Conservation (phyloP, 2,113 vertebrate genomes). For the Tenrec ecaudatus region DNA sequence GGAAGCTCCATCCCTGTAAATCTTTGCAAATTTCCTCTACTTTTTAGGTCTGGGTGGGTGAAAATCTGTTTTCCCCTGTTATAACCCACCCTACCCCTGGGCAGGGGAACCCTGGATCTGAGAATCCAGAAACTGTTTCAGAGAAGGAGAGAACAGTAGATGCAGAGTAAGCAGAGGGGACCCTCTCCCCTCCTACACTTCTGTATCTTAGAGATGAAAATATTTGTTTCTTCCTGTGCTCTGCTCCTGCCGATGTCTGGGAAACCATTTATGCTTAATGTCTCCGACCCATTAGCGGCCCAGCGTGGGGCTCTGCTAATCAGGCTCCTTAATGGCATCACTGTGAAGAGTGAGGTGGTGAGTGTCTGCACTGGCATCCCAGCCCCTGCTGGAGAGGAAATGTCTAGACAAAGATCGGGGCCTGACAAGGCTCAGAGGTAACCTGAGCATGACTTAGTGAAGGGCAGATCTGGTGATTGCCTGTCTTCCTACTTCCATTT, state of each 20-base stretch:
- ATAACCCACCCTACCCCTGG: not conserved
- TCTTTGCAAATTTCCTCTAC: not conserved
- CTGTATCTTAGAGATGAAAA: constrained; percentile 68
- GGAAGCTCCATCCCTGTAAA: not conserved
- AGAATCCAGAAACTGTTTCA: constrained; percentile 29
- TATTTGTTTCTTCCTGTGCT: constrained; percentile 73
- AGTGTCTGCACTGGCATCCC: constrained; percentile 20
- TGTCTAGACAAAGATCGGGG: constrained; percentile 54
- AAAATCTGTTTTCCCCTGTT: not conserved
- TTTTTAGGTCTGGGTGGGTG: not conserved
- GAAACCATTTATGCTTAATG: constrained; percentile 75
- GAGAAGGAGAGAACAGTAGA: not conserved
- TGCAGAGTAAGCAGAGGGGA: constrained; percentile 12
- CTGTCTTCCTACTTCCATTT: constrained; percentile 10
- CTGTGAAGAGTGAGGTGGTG: constrained; percentile 50
- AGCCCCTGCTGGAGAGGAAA: constrained; percentile 64
- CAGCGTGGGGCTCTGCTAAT: constrained; percentile 72
- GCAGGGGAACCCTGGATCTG: constrained; percentile 6
- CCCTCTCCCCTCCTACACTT: not conserved
- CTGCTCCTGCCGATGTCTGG: constrained; percentile 46
- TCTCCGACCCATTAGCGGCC: constrained; percentile 73
- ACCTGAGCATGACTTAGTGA: constrained; percentile 34
- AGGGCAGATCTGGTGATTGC: not conserved
- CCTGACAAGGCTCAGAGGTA: constrained; percentile 15
- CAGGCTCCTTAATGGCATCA: constrained; percentile 64